Base-by-base conservation (phyloP, 2,113 vertebrate species). In the Syngnathoides biaculeatus region DNA sequence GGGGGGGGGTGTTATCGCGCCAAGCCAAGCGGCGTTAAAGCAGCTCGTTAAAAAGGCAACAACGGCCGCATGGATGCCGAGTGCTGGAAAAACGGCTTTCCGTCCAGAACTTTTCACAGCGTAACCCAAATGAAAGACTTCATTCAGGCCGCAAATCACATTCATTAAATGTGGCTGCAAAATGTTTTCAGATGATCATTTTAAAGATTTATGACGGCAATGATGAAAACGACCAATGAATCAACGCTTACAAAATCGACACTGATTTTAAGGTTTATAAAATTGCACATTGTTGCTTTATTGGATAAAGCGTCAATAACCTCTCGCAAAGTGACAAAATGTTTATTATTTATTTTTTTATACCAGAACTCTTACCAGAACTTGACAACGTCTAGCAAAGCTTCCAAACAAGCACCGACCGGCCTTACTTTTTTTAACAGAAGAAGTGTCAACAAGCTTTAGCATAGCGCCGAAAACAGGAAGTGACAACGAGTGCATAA, bases 21-120 rank as follows among this genome's bases (percentile, higher is more conserved):
- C n/a, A 68, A 59, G 69, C 63, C 47, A 75, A 72, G 57, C 59
- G 53, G 65, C 35, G 72, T 62, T 48, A 48, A 66, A 68, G 47
- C 27, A 6, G 20, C 62, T 63, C 30, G 58, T 59, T 47, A 65
- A 67, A 67, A 76, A 65, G 35, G 62, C 67, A 71, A 65, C 60
- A 81, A 26, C 24, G 8, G 40, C 43, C 65, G 67, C 53, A 22
- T 39, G 17, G 20, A n/a, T 42, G 39, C 6, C 43, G 39, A 64
- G 11, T 43, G 22, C 15, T 67, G 48, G 53, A 61, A 50, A 56
- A 43, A 45, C 14, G 0, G 30, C 9, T 62, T 62, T 43, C 22
- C 12, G 43, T 62, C 60, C 60, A 62, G 13, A 62, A 62, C 39
- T 43, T 43, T 30, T 56, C 55, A 27, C 30, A 15, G 24, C 2